phyloP scores from a whole-genome alignment of 2,113 vertebrate genomes.

The Dissostichus mawsoni region DNA sequence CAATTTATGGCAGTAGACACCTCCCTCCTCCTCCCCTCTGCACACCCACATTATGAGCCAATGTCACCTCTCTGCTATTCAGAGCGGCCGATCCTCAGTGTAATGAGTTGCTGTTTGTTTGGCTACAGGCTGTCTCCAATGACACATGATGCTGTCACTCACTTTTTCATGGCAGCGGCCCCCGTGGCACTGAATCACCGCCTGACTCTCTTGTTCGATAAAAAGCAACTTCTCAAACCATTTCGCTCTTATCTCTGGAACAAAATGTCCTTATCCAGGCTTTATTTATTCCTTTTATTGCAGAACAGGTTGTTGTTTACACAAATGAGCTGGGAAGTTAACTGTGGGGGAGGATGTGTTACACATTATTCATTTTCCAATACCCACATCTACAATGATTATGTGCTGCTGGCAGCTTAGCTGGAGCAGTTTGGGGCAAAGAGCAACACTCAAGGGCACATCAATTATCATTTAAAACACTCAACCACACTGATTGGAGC shows the following conservation, averaged over 20 bases:
- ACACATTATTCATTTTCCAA: conserved; percentile 14
- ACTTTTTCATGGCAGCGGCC: conserved; percentile 41
- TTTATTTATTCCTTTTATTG: conserved; percentile 17
- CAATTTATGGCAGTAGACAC: conserved; percentile 8
- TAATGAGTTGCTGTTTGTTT: conserved; percentile 62
- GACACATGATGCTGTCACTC: conserved; percentile 57
- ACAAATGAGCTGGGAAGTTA: neutral
- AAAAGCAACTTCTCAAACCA: conserved; percentile 13
- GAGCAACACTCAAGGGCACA: neutral
- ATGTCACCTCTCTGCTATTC: conserved; percentile 44
- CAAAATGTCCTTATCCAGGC: neutral
- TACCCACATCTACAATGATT: neutral
- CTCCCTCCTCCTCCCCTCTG: neutral
- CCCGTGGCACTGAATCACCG: conserved; percentile 48
- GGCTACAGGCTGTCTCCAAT: conserved; percentile 49
- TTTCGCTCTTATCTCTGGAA: neutral
- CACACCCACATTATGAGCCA: conserved; percentile 35
- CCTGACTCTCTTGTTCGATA: conserved; percentile 37
- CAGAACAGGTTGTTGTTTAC: conserved; percentile 16
- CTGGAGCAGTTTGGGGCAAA: neutral
- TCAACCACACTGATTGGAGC: neutral
- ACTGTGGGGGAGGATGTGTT: conserved; percentile 4
- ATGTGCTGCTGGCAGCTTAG: neutral
- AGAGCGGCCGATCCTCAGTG: conserved; percentile 22
- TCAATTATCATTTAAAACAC: neutral